phyloP scores from a whole-genome alignment of 2,113 vertebrate genomes.

The Phaethornis superciliosus region DNA sequence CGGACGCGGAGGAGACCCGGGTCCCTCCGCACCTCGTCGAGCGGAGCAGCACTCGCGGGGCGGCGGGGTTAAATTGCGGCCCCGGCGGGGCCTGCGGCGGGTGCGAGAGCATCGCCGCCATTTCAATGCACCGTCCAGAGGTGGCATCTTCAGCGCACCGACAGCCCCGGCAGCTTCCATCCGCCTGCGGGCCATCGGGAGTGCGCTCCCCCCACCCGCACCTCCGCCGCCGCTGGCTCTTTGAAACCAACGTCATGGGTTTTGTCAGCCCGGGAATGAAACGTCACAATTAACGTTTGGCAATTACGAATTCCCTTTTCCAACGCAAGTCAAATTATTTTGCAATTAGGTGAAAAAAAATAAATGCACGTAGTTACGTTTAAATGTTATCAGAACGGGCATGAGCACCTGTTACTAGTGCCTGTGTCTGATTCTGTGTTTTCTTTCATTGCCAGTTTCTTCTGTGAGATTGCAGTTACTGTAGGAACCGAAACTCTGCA shows the following conservation, averaged over 20 bases:
- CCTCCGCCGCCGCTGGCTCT: fast-evolving
- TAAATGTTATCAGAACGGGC: background rate
- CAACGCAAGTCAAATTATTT: no score
- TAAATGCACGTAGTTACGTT: background rate
- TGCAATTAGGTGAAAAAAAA: background rate
- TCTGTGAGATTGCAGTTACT: background rate
- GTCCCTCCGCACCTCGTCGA: no score
- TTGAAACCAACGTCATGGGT: fast-evolving
- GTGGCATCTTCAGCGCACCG: fast-evolving
- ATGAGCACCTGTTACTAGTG: background rate
- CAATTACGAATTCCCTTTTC: background rate
- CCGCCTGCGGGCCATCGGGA: fast-evolving
- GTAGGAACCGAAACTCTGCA: background rate
- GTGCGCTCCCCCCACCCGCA: fast-evolving
- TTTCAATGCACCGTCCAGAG: no score
- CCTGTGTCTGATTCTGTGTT: background rate
- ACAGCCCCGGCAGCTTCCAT: no score
- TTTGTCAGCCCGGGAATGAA: no score
- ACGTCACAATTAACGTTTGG: fast-evolving
- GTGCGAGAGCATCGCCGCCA: no score
- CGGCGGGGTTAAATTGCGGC: no score
- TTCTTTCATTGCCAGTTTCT: background rate
- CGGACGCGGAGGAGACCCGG: no score
- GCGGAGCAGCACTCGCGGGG: no score
- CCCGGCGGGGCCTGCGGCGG: no score